phyloP scores from a whole-genome alignment of 2,113 vertebrate species.

The Mobula hypostoma region DNA sequence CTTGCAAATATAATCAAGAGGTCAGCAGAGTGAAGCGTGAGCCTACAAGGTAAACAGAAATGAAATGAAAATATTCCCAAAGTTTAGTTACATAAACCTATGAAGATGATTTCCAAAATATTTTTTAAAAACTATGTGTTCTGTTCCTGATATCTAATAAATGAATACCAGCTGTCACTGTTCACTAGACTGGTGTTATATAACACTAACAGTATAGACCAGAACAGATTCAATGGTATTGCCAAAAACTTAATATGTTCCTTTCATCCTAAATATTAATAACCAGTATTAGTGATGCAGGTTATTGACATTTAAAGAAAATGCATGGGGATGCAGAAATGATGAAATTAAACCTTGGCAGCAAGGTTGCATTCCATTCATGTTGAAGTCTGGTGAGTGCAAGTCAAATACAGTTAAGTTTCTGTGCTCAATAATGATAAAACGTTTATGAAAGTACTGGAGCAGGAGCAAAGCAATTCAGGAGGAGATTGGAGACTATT shows the following conservation, averaged over 20 bases:
- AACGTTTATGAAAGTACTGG: background rate
- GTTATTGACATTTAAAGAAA: background rate
- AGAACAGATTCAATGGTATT: background rate
- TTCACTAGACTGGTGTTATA: background rate
- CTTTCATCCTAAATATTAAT: background rate
- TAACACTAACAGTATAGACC: background rate
- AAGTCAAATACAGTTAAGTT: background rate
- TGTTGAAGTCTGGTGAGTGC: background rate
- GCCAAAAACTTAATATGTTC: background rate
- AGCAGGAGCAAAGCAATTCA: background rate
- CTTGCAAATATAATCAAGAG: background rate
- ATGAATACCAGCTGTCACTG: background rate
- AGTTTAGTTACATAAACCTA: background rate
- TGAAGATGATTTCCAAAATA: background rate
- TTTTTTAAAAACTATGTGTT: background rate
- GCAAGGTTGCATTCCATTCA: background rate
- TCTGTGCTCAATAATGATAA: background rate
- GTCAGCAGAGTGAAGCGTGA: background rate
- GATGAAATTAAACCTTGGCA: background rate
- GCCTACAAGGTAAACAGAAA: background rate
- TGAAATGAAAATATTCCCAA: constrained; percentile 6
- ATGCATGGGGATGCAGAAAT: background rate
- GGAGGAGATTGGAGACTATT: background rate
- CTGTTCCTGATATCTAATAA: background rate
- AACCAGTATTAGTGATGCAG: background rate